A percentile compares a stretch with the other conserved stretches of the same genome.
These are phyloP conservation scores for Odontocolon sp. DNA, from an alignment of 2,888 invertebrate genomes.

Conservation along the genomic window DNA sequence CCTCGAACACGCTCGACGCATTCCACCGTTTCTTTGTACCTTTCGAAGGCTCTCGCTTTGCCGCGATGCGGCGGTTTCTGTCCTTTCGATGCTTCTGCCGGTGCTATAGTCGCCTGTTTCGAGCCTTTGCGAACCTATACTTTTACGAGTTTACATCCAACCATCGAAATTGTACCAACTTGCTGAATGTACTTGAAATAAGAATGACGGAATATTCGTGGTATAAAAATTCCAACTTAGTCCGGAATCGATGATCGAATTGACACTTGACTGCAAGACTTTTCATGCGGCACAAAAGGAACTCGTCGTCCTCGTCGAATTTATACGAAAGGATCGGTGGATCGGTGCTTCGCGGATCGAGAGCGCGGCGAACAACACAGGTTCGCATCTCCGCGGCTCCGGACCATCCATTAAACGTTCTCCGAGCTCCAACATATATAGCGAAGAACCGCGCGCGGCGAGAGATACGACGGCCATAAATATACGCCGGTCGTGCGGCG, in stretches of 20 bases:
- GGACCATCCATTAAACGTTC: conserved; percentile 79
- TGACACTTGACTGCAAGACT: not conserved
- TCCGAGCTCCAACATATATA: conserved; percentile 44
- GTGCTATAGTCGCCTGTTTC: too few species aligned
- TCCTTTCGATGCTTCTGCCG: conserved; percentile 16
- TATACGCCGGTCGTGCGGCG: conserved; percentile 73
- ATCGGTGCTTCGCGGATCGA: conserved; percentile 59
- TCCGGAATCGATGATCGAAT: too few species aligned
- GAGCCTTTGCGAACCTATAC: too few species aligned
- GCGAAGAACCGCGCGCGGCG: conserved; percentile 68
- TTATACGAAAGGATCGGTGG: not conserved
- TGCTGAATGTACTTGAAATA: too few species aligned
- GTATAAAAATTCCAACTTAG: too few species aligned
- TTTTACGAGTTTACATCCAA: too few species aligned
- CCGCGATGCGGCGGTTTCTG: conserved; percentile 18
- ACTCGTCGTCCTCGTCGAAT: not conserved
- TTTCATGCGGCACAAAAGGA: not conserved
- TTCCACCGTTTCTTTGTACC: conserved; percentile 76
- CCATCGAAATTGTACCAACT: too few species aligned
- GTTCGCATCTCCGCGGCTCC: conserved; percentile 75
- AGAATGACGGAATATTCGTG: too few species aligned
- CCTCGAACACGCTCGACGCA: conserved; percentile 72
- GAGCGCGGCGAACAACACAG: conserved; percentile 79
- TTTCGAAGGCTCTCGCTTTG: conserved; percentile 48
- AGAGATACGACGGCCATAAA: conserved; percentile 79